phyloP scores from a whole-genome alignment of 2,797 vertebrate genomes.

The Centropyge bicolor region DNA sequence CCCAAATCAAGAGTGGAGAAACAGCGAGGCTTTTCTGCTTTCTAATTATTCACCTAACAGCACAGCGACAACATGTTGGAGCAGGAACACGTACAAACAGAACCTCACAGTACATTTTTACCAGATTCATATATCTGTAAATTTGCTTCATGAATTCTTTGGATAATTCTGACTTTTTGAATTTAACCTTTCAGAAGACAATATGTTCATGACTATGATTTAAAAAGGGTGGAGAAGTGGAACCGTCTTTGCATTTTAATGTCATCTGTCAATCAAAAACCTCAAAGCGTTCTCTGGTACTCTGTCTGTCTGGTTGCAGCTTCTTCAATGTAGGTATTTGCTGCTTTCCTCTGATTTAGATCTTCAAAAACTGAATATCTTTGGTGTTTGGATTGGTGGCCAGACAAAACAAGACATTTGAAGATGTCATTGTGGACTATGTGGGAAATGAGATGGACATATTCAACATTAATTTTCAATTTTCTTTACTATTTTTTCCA shows the following conservation, averaged over 20 bases:
- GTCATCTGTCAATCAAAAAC: slow-evolving; percentile 4
- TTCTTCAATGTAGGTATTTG: background rate
- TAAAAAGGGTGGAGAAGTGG: background rate
- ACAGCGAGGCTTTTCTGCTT: background rate
- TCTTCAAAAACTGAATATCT: background rate
- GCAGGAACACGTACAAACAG: background rate
- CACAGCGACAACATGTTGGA: background rate
- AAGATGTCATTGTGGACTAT: background rate
- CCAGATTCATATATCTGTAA: background rate
- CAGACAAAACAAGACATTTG: background rate
- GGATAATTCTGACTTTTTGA: background rate
- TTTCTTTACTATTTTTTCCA: background rate
- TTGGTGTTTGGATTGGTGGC: background rate
- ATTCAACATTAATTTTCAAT: background rate
- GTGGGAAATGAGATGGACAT: background rate
- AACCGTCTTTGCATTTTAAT: background rate
- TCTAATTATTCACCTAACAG: background rate
- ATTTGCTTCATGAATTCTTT: background rate
- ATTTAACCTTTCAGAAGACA: background rate
- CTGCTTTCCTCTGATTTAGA: background rate
- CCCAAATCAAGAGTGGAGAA: background rate
- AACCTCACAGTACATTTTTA: background rate
- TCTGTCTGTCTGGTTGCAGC: too few species aligned
- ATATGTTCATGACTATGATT: background rate
- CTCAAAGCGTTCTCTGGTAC: background rate